Evolutionary conservation across 2,113 vertebrate species (phyloP).

Genomic region (Turnix velox): DNA sequence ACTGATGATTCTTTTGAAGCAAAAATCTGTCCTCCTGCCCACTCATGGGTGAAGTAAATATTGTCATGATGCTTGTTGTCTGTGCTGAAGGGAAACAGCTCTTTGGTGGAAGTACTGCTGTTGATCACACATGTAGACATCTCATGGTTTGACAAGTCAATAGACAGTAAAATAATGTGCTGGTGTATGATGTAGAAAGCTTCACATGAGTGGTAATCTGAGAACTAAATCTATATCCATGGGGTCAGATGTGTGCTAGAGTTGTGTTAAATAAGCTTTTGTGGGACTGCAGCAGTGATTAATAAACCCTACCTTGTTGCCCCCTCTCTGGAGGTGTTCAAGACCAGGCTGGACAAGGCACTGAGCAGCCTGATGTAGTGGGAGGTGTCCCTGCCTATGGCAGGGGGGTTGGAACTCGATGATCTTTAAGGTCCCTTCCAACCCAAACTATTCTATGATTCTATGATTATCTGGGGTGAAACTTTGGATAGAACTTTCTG

Average conservation of each 20-base stretch:
- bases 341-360: too few species aligned
- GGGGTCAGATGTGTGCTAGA: background rate
- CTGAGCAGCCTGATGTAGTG: too few species aligned
- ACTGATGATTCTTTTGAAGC: background rate
- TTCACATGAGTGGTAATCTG: background rate
- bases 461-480: background rate
- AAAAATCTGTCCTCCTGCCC: background rate
- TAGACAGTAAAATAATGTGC: background rate
- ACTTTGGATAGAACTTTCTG: background rate
- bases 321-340: too few species aligned
- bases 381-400: too few species aligned
- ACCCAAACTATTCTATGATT: too few species aligned
- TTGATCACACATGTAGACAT: background rate
- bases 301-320: background rate
- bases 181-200: background rate
- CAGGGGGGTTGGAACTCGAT: too few species aligned
- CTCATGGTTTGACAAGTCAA: background rate
- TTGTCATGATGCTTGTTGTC: background rate
- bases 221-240: background rate
- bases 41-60: background rate
- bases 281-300: background rate
- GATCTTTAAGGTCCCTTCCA: too few species aligned
- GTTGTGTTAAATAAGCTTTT: background rate
- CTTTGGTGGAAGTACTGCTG: background rate
- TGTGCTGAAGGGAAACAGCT: background rate